Conservation (phyloP, 2,888 invertebrate genomes). For the Cephus sareptanus region DNA sequence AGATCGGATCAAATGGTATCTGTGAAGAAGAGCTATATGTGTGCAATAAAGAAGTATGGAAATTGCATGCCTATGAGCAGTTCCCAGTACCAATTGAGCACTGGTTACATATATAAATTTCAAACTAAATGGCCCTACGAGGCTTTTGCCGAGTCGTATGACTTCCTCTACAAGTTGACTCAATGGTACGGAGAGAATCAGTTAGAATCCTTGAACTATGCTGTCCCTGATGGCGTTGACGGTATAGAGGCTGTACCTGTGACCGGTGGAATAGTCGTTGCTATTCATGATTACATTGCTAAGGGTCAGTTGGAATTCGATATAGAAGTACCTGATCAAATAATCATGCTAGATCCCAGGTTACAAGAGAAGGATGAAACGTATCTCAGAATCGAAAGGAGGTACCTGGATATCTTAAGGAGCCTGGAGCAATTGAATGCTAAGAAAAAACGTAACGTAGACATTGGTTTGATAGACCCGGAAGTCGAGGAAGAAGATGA, state of each 20-base stretch:
- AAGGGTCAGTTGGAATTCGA: constrained; percentile 58
- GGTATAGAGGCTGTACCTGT: constrained; percentile 62
- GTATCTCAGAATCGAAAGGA: constrained; percentile 61
- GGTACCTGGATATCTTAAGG: constrained; percentile 59
- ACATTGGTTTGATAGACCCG: constrained; percentile 15
- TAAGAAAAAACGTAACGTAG: neutral
- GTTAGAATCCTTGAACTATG: constrained; percentile 22
- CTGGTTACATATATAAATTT: constrained; percentile 64
- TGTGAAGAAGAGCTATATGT: constrained; percentile 65
- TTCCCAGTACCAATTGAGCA: constrained; percentile 67
- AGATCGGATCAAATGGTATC: constrained; percentile 73
- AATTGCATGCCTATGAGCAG: constrained; percentile 67
- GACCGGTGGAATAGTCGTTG: constrained; percentile 67
- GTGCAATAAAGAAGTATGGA: constrained; percentile 60
- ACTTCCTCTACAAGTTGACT: constrained; percentile 46
- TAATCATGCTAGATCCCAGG: constrained; percentile 69
- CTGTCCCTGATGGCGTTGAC: constrained; percentile 25
- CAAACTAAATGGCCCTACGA: constrained; percentile 67
- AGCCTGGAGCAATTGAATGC: constrained; percentile 24
- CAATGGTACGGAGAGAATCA: constrained; percentile 36
- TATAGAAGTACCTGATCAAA: constrained; percentile 70
- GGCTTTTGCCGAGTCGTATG: constrained; percentile 63
- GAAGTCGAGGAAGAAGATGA: constrained; percentile 27
- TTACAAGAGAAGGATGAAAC: constrained; percentile 67
- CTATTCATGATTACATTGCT: constrained; percentile 66